A percentile compares a stretch with the other conserved stretches of the same genome.
phyloP scores from a whole-genome alignment of 2,888 invertebrate genomes.

The Dolichomitus sp. region DNA sequence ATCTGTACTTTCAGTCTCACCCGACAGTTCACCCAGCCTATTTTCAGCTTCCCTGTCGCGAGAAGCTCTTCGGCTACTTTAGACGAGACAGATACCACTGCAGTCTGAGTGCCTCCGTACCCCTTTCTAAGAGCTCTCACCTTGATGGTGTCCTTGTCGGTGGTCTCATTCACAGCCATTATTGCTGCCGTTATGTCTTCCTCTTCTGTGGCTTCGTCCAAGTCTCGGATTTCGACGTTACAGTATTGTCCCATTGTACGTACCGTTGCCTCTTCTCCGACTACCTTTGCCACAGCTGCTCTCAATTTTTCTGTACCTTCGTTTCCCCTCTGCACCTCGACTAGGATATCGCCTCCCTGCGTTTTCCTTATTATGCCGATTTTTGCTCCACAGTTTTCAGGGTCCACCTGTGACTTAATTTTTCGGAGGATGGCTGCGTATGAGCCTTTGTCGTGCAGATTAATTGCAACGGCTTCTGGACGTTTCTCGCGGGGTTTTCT shows the following conservation, averaged over 20 bases:
- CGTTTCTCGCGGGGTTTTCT: neutral
- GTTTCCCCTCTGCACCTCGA: constrained; percentile 10
- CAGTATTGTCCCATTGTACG: constrained; percentile 6
- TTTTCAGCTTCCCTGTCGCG: constrained; percentile 32
- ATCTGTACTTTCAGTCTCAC: constrained; percentile 49
- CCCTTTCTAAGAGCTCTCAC: neutral
- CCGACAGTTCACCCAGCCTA: constrained; percentile 65
- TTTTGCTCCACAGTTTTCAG: constrained; percentile 19
- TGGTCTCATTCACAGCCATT: neutral
- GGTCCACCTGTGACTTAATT: constrained; percentile 37
- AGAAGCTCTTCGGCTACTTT: constrained; percentile 5
- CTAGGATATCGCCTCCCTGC: constrained; percentile 22
- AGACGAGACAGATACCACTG: too few relatives aligned
- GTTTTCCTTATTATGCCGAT: constrained; percentile 32
- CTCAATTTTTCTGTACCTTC: neutral
- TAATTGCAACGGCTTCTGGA: constrained; percentile 32
- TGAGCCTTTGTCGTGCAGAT: neutral
- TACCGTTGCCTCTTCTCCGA: constrained; percentile 11
- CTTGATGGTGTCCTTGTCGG: constrained; percentile 8
- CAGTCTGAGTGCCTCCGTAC: constrained; percentile 13
- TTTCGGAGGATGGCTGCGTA: constrained; percentile 34
- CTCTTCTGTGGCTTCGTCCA: constrained; percentile 44
- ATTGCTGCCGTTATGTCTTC: neutral
- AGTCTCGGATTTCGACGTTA: constrained; percentile 38
- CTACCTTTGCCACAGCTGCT: constrained; percentile 8